These are phyloP conservation scores for Cotesia congregata DNA, from an alignment of 2,888 invertebrate species.

Conservation along the genomic window DNA sequence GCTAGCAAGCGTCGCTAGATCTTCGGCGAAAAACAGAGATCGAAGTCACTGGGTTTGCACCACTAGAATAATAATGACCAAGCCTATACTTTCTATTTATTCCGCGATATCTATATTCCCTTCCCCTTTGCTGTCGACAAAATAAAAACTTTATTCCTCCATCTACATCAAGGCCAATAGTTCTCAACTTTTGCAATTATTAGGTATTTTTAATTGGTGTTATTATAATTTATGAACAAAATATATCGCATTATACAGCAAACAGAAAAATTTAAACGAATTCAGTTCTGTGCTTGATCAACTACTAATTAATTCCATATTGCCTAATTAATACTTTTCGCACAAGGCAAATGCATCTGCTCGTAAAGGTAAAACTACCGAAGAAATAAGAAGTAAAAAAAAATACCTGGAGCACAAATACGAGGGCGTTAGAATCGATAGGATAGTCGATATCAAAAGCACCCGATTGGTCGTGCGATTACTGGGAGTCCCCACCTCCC, in stretches of 20 bases:
- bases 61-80: background rate
- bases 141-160: background rate
- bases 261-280: background rate
- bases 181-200: background rate
- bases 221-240: background rate
- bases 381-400: background rate
- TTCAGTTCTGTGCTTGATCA: no score
- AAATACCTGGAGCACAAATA: background rate
- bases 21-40: background rate
- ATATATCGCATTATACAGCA: background rate
- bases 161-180: background rate
- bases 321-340: no score
- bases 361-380: background rate
- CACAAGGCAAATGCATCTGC: background rate
- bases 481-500: conserved; percentile 2
- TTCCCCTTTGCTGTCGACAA: background rate
- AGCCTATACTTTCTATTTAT: background rate
- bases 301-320: no score
- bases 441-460: conserved; percentile 28
- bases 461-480: conserved; percentile 27
- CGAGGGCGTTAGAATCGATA: conserved; percentile 27
- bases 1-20: background rate
- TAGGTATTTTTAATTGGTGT: background rate
- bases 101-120: background rate
- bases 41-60: background rate